Evolutionary conservation across 2,888 invertebrate genomes (phyloP), one percentile per base, ranked within the genome.

Genomic region (Pandemis cinnamomeana): DNA sequence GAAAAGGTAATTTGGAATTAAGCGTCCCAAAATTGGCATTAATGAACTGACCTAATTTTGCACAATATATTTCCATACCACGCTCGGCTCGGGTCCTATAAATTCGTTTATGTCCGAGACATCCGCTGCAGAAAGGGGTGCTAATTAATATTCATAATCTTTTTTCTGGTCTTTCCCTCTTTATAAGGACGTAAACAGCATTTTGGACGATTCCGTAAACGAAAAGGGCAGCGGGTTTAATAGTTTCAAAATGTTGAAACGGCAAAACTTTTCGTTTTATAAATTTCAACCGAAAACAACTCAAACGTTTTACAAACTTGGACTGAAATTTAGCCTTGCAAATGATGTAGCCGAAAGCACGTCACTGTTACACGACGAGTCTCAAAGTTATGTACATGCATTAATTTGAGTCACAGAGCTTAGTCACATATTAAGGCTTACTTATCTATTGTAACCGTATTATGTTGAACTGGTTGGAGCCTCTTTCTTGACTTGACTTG

Each of bases 261-360:
- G 20, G 58, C 10, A 11, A 27, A 58, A 58, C 58, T 58, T 58
- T 58, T 11, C 20, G 10, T 27, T 58, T 27, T 1, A 58, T 27
- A 27, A 58, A 27, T 58, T 58, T 69, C 15, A 8, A 44, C 53
- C 10, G 15, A 36, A 66, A 36, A 60, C 36, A 53, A 69, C 41
- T 60, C 51, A 6, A 27, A 10, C 53, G 41, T 15, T 63, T 69
- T 41, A 64, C 55, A 64, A 69, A 48, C n/a, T 55, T 42, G 7
- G 44, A 10, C 51, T 53, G n/a, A 53, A n/a, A 66, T 42, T 72
- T 72, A 60, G 72, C 68, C 69, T 68, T 72, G 72, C 72, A 72
- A 72, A 72, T 72, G 69, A 61, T 15, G 60, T 13, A 58, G 42
- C 63, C 64, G 48, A 36, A 41, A 36, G n/a, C 42, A 15, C 62